Conservation (phyloP, 2,797 vertebrate species). For the Spheniscus humboldti region DNA sequence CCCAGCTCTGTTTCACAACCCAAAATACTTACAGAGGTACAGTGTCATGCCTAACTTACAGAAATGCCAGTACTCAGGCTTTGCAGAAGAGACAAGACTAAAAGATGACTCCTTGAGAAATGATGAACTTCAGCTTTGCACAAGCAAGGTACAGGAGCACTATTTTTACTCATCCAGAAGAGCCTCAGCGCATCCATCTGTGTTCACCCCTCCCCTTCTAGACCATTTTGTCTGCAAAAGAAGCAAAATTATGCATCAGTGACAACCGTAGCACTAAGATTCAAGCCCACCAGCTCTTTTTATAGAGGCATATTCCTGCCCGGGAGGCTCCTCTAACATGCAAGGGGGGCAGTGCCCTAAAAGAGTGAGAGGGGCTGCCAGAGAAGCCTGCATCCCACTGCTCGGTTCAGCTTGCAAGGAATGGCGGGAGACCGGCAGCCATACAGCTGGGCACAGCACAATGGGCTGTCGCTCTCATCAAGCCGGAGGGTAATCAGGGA, state of each 20-base stretch:
- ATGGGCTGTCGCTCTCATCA: not conserved
- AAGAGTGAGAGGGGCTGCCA: not conserved
- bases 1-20: not conserved
- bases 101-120: not conserved
- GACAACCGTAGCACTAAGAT: not conserved
- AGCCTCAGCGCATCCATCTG: not conserved
- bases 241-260: not conserved
- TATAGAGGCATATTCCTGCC: no score
- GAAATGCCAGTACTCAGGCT: not conserved
- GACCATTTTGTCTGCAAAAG: not conserved
- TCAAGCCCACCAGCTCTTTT: not conserved
- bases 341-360: not conserved
- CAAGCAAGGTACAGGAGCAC: not conserved
- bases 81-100: not conserved
- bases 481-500: not conserved
- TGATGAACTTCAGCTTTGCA: not conserved
- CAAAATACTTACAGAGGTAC: not conserved
- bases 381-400: not conserved
- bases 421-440: not conserved
- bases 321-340: accelerated
- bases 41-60: not conserved
- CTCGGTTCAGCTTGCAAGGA: not conserved
- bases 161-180: not conserved
- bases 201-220: not conserved
- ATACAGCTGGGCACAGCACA: not conserved